Percentiles rank a stretch among this genome's conserved stretches.
Conservation (phyloP, 35 echinoderm and acorn worm genomes). For the Apostichopus parvimensis region DNA sequence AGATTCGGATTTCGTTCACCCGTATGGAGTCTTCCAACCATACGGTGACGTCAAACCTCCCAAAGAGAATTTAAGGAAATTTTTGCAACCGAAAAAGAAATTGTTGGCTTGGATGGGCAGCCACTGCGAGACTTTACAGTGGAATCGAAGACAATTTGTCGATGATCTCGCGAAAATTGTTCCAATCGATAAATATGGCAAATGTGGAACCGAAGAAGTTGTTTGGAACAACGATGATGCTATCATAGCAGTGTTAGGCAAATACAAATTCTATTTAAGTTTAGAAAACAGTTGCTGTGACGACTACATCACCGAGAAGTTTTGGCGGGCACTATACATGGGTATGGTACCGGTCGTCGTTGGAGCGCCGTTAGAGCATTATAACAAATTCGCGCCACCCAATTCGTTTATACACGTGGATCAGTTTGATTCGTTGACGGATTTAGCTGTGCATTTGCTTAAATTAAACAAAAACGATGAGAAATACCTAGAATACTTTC, state of each 20-base stretch:
- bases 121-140: constrained; percentile 52
- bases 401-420: constrained; percentile 48
- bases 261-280: constrained; percentile 64
- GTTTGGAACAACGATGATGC: constrained; percentile 15
- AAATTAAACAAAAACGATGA: constrained; percentile 25
- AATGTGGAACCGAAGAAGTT: constrained; percentile 54
- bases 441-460: constrained; percentile 44
- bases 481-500: constrained; percentile 41
- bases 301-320: constrained; percentile 77
- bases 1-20: constrained; percentile 39
- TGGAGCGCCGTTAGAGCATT: constrained; percentile 41
- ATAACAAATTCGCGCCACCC: constrained; percentile 35
- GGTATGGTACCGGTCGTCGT: constrained; percentile 31
- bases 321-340: constrained; percentile 48
- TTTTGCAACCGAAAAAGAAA: constrained; percentile 17
- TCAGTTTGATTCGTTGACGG: constrained; percentile 39
- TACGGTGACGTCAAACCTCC: not conserved
- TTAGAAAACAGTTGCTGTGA: constrained; percentile 72
- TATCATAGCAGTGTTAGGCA: not conserved
- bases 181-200: constrained; percentile 51
- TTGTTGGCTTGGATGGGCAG: constrained; percentile 61
- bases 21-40: constrained; percentile 24
- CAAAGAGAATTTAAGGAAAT: not conserved
- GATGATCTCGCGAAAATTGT: constrained; percentile 28
- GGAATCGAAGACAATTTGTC: constrained; percentile 62